A percentile compares a stretch with the other conserved stretches of the same genome.
These are phyloP conservation scores for Hylomyscus alleni DNA, from an alignment of 2,797 vertebrate species.

Conservation along the genomic window DNA sequence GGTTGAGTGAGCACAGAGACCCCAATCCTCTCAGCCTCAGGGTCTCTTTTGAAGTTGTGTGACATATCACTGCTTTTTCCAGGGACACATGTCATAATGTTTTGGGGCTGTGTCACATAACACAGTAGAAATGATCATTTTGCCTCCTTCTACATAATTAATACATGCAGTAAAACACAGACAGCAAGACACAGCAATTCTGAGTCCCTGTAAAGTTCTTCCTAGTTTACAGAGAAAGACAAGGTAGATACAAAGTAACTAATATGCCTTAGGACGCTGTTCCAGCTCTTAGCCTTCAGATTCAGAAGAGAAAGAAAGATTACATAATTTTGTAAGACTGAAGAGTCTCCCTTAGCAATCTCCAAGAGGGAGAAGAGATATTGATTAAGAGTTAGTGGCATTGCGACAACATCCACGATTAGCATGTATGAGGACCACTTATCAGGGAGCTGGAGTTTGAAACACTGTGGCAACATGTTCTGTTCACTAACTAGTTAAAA, in stretches of 20 bases:
- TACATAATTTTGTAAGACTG: neutral
- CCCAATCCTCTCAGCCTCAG: neutral
- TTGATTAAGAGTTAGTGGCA: too few species aligned
- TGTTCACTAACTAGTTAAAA: neutral
- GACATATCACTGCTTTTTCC: neutral
- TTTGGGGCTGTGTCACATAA: neutral
- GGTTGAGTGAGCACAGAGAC: neutral
- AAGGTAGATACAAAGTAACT: neutral
- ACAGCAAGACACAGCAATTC: neutral
- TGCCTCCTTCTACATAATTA: neutral
- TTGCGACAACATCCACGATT: neutral
- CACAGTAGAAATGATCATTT: neutral
- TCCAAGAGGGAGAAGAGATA: neutral
- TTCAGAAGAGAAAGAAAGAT: neutral
- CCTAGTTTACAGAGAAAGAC: neutral
- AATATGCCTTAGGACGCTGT: neutral
- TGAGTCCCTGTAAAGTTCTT: neutral
- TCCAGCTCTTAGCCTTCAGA: neutral
- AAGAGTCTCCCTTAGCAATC: neutral
- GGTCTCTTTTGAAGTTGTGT: neutral
- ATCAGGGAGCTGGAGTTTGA: neutral
- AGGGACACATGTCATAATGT: neutral
- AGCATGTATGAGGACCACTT: neutral
- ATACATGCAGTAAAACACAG: neutral
- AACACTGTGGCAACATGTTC: neutral